phyloP scores from a whole-genome alignment of 2,113 vertebrate species.

The Nyctereutes procyonoides region DNA sequence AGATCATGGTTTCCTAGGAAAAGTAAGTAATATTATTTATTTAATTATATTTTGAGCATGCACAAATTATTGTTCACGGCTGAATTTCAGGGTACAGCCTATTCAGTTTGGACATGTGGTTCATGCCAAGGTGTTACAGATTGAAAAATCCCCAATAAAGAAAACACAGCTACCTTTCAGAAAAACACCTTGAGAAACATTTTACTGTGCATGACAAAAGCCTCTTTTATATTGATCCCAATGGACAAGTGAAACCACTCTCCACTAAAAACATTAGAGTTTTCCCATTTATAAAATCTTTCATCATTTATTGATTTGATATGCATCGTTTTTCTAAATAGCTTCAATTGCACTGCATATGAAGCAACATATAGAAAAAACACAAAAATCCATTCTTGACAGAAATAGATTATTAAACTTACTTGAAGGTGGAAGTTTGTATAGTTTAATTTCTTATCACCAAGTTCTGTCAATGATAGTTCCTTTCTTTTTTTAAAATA shows the following conservation, averaged over 20 bases:
- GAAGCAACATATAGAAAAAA: background rate
- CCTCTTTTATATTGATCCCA: background rate
- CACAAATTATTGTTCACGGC: background rate
- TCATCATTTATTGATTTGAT: background rate
- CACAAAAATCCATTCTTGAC: background rate
- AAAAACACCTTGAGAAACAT: background rate
- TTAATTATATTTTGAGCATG: background rate
- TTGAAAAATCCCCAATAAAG: background rate
- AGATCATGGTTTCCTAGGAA: background rate
- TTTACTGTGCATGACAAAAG: background rate
- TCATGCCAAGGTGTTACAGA: background rate
- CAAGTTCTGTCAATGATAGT: background rate
- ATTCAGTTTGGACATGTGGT: background rate
- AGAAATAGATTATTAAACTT: background rate
- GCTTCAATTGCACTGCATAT: background rate
- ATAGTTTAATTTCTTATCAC: background rate
- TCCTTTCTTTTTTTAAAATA: background rate
- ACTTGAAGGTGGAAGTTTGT: background rate
- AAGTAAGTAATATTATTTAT: background rate
- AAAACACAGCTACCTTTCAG: background rate
- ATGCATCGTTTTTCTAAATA: background rate
- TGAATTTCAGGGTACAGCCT: background rate
- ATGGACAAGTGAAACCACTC: background rate
- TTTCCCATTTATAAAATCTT: background rate
- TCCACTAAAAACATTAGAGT: background rate